phyloP scores from a whole-genome alignment of 2,113 vertebrate genomes.

The Hirundichthys speculiger region DNA sequence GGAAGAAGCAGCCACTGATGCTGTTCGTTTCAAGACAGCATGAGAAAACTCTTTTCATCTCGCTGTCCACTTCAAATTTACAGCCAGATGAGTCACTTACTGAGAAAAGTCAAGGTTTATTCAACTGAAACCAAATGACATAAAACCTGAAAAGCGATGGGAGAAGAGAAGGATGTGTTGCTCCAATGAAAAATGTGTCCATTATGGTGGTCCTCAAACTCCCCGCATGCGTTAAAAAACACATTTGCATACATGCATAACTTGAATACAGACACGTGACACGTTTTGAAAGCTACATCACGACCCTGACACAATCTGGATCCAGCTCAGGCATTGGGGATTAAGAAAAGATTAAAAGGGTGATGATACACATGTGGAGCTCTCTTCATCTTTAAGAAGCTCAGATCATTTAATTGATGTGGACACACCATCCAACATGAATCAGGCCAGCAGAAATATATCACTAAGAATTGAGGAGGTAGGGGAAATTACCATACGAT shows the following conservation, averaged over 20 bases:
- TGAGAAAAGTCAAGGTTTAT: slow-evolving; percentile 38
- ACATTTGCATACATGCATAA: slow-evolving; percentile 13
- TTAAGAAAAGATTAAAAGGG: slow-evolving; percentile 59
- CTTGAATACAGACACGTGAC: slow-evolving; percentile 21
- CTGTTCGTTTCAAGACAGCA: slow-evolving; percentile 56
- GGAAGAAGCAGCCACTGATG: slow-evolving; percentile 57
- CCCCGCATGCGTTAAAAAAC: slow-evolving; percentile 1
- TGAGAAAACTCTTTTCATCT: slow-evolving; percentile 51
- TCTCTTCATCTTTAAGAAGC: slow-evolving; percentile 49
- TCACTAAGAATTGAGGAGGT: slow-evolving; percentile 53
- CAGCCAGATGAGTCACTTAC: slow-evolving; percentile 58
- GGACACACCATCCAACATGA: slow-evolving; percentile 55
- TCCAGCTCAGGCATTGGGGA: slow-evolving; percentile 36
- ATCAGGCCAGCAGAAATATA: slow-evolving; percentile 44
- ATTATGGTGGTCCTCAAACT: background rate
- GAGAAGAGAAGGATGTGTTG: slow-evolving; percentile 7
- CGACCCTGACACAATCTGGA: slow-evolving; percentile 9
- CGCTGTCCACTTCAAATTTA: slow-evolving; percentile 45
- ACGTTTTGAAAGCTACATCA: slow-evolving; percentile 9
- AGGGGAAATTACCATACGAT: slow-evolving; percentile 65
- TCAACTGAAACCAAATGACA: slow-evolving; percentile 57
- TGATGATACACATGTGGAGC: slow-evolving; percentile 51
- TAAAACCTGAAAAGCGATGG: slow-evolving; percentile 27
- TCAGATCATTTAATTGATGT: slow-evolving; percentile 64
- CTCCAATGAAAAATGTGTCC: too few species aligned